A percentile compares a stretch with the other conserved stretches of the same genome.
These are phyloP conservation scores for Channa maculata DNA, from an alignment of 2,113 vertebrate species.

Conservation along the genomic window DNA sequence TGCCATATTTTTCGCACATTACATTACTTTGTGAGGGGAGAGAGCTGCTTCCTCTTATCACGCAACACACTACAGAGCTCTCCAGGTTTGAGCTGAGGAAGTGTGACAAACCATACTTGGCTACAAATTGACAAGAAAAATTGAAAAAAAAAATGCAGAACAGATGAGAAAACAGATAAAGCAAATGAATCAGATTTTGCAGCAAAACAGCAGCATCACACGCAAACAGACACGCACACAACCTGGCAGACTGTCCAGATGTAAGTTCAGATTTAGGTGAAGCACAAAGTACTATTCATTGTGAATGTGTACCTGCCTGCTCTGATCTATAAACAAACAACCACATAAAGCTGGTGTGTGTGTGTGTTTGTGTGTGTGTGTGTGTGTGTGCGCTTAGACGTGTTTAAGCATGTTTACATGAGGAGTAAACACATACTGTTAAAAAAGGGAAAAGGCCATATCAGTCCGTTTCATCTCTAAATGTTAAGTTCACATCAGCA, in stretches of 20 bases:
- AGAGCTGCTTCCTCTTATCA: conserved; percentile 20
- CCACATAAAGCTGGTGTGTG: conserved; percentile 11
- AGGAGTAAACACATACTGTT: background rate
- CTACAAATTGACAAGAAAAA: background rate
- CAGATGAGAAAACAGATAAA: conserved; percentile 16
- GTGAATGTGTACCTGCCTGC: conserved; percentile 41
- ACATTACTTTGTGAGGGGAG: conserved; percentile 24
- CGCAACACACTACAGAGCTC: conserved; percentile 10
- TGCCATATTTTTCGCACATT: conserved; percentile 24
- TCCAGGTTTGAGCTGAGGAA: conserved; percentile 1
- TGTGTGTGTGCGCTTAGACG: conserved; percentile 27
- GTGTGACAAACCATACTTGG: conserved; percentile 14
- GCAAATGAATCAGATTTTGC: conserved; percentile 26
- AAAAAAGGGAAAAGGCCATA: conserved; percentile 1
- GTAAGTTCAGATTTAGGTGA: conserved; percentile 33
- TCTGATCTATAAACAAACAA: conserved; percentile 57
- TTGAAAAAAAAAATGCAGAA: background rate
- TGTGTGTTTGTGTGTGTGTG: conserved; percentile 25
- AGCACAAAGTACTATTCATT: conserved; percentile 33
- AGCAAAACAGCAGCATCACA: background rate
- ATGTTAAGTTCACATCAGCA: conserved; percentile 1
- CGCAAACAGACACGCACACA: background rate
- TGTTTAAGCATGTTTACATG: conserved; percentile 45
- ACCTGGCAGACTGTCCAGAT: background rate
- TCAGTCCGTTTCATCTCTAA: conserved; percentile 11